These are phyloP conservation scores for Cebidichthys violaceus DNA, from an alignment of 2,113 vertebrate species.

Conservation along the genomic window DNA sequence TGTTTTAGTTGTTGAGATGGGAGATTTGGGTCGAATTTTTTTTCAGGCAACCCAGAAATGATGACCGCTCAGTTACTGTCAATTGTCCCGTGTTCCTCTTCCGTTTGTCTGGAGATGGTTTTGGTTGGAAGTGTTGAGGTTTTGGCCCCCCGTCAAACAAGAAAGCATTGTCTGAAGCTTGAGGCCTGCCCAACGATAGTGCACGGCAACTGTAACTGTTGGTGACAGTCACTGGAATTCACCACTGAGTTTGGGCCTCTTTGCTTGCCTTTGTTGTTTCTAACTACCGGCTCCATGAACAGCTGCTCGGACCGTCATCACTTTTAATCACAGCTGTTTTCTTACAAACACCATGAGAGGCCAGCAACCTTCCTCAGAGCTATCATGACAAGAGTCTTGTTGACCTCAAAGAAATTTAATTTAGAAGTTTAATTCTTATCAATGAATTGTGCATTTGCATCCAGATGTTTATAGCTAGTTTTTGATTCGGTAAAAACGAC, in stretches of 20 bases:
- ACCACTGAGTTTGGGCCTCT: neutral
- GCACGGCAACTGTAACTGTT: slow-evolving; percentile 20
- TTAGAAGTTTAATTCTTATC: neutral
- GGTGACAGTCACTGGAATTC: slow-evolving; percentile 33
- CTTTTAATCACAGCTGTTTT: slow-evolving; percentile 59
- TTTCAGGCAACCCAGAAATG: neutral
- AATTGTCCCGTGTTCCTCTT: slow-evolving; percentile 34
- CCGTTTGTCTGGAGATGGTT: slow-evolving; percentile 29
- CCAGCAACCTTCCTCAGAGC: slow-evolving; percentile 10
- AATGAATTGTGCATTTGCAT: neutral
- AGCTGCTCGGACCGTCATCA: slow-evolving; percentile 40
- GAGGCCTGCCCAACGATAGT: neutral
- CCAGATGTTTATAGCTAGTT: neutral
- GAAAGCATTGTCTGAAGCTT: slow-evolving; percentile 6
- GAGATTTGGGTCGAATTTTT: slow-evolving; percentile 3
- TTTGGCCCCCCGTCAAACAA: slow-evolving; percentile 23
- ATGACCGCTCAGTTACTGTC: slow-evolving; percentile 20
- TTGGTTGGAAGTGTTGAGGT: slow-evolving; percentile 21
- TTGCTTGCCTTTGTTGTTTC: slow-evolving; percentile 14
- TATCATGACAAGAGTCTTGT: neutral
- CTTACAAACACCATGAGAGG: slow-evolving; percentile 24
- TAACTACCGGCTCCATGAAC: slow-evolving; percentile 27
- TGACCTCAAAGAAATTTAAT: neutral
- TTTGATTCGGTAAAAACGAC: neutral
- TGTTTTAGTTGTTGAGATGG: slow-evolving; percentile 28